These are phyloP conservation scores for Agriopis aurantiaria DNA, from an alignment of 2,888 invertebrate species.

Conservation along the genomic window DNA sequence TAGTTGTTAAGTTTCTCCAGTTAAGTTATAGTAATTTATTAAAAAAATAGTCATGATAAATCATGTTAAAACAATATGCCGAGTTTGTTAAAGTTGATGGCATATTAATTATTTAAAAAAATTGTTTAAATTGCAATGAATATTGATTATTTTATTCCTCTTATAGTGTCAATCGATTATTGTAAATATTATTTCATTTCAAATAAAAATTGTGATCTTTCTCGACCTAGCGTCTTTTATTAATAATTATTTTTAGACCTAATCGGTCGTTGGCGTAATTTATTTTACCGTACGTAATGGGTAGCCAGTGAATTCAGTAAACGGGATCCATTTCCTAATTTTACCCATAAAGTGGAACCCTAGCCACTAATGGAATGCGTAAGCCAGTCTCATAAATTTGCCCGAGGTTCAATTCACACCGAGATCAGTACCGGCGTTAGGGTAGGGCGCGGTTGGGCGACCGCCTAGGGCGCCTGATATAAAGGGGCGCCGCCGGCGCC, in stretches of 20 bases:
- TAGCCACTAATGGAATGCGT: no score
- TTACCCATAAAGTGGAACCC: no score
- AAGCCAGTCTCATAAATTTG: no score
- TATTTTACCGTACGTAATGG: no score
- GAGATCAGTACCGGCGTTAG: no score
- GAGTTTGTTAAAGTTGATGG: constrained; percentile 83
- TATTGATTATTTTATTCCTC: constrained; percentile 63
- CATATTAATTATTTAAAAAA: constrained; percentile 75
- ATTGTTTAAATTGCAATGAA: constrained; percentile 54
- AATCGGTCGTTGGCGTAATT: no score
- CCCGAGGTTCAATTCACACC: no score
- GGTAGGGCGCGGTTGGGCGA: no score
- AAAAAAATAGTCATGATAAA: constrained; percentile 74
- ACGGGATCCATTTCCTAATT: no score
- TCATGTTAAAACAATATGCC: constrained; percentile 77
- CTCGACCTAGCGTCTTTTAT: constrained; percentile 48
- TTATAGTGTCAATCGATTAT: constrained; percentile 62
- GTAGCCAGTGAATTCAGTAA: no score
- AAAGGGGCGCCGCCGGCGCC: no score
- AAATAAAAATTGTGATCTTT: constrained; percentile 73
- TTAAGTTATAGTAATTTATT: constrained; percentile 79
- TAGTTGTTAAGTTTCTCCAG: constrained; percentile 86
- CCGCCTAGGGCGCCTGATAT: no score
- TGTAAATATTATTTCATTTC: constrained; percentile 80
- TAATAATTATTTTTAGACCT: not conserved